Conservation (phyloP, 2,113 vertebrate genomes). For the Arenaria interpres region DNA sequence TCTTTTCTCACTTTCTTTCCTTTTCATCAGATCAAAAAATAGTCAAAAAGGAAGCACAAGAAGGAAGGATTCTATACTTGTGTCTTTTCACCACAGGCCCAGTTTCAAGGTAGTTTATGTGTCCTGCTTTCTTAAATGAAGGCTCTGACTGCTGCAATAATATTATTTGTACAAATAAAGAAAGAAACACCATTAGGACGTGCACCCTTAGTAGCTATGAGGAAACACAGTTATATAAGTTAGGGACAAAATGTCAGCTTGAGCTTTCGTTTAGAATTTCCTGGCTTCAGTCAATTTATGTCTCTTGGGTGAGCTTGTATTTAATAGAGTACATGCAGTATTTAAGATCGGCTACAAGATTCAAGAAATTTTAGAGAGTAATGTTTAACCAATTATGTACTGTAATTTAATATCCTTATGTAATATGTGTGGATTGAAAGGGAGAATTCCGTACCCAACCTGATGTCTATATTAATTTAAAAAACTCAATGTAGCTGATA, state of each 20-base stretch:
- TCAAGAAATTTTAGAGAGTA: not conserved
- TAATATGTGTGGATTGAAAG: not conserved
- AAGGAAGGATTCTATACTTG: not conserved
- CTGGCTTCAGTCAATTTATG: not conserved
- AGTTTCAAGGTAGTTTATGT: not conserved
- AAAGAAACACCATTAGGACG: not conserved
- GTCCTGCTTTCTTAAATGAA: not conserved
- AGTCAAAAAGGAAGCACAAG: not conserved
- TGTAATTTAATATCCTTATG: not conserved
- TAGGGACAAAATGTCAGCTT: conserved; percentile 3
- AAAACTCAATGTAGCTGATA: not conserved
- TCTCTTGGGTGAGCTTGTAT: conserved; percentile 20
- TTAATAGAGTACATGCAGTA: conserved; percentile 17
- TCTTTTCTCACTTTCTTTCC: not conserved
- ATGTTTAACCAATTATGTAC: not conserved
- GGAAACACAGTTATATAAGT: not conserved
- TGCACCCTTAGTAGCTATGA: not conserved
- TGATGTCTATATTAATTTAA: not conserved
- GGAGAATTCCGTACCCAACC: not conserved
- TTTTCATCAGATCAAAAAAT: not conserved
- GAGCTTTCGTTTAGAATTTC: conserved; percentile 35
- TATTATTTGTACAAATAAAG: conserved; percentile 31
- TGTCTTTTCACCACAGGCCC: not conserved
- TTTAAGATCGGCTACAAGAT: not conserved
- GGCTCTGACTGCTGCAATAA: not conserved